Conservation (phyloP, 2,113 vertebrate genomes). For the Mola mola region DNA sequence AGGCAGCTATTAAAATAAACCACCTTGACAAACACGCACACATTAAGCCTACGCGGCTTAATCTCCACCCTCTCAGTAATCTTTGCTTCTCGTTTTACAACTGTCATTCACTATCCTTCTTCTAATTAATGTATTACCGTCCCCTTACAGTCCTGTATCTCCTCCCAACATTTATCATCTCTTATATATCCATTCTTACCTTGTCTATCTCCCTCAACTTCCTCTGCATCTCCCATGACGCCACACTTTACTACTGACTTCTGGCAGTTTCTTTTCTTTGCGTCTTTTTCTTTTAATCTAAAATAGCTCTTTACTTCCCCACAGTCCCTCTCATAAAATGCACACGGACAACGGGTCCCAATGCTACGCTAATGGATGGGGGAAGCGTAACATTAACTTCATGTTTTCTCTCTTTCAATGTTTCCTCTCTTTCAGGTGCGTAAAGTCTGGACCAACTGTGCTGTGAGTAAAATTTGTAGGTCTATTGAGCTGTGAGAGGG, state of each 20-base stretch:
- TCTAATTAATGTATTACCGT: slow-evolving; percentile 33
- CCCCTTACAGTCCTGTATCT: slow-evolving; percentile 18
- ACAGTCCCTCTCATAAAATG: slow-evolving; percentile 1
- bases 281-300: background rate
- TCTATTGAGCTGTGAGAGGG: too few relatives aligned
- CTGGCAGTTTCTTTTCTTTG: slow-evolving; percentile 15
- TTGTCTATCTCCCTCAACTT: background rate
- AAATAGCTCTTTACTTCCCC: background rate
- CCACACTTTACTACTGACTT: slow-evolving; percentile 12
- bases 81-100: slow-evolving; percentile 21
- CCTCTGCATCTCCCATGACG: background rate
- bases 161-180: slow-evolving; percentile 16
- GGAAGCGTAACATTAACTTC: too few relatives aligned
- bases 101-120: slow-evolving; percentile 49
- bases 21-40: slow-evolving; percentile 37
- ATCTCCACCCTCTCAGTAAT: slow-evolving; percentile 54
- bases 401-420: too few relatives aligned
- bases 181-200: slow-evolving; percentile 8
- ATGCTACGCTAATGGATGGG: too few relatives aligned
- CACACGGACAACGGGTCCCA: background rate
- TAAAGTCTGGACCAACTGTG: too few relatives aligned
- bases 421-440: too few relatives aligned
- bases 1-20: slow-evolving; percentile 60
- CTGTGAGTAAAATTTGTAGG: too few relatives aligned
- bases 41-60: slow-evolving; percentile 37